Evolutionary conservation across 2,797 vertebrate species (phyloP).

Genomic region (Gastrophryne carolinensis): DNA sequence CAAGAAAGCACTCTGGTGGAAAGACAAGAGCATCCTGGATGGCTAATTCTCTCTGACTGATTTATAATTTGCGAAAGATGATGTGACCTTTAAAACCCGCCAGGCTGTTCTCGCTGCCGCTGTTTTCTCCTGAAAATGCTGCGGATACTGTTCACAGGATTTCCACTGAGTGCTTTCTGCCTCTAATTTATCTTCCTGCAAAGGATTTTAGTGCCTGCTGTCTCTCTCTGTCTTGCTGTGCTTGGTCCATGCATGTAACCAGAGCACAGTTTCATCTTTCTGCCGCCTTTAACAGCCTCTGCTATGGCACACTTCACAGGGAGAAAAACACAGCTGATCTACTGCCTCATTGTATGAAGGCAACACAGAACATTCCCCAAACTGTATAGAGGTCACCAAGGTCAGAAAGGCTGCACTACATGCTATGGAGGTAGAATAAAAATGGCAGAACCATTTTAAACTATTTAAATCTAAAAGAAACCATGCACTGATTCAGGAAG

Average conservation of each 20-base stretch:
- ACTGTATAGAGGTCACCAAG: constrained; percentile 39
- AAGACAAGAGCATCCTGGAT: constrained; percentile 51
- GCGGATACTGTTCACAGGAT: constrained; percentile 48
- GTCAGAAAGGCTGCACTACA: not conserved
- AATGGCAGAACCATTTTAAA: too few species aligned
- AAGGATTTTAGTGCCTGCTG: constrained; percentile 54
- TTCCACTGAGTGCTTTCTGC: constrained; percentile 53
- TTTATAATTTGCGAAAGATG: constrained; percentile 53
- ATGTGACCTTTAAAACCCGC: constrained; percentile 53
- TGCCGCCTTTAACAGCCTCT: constrained; percentile 46
- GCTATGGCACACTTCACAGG: constrained; percentile 33
- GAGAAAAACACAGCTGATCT: constrained; percentile 22
- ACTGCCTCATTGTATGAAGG: constrained; percentile 34
- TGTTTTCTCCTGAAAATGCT: constrained; percentile 51
- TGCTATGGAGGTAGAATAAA: not conserved
- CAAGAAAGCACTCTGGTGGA: constrained; percentile 45
- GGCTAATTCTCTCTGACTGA: constrained; percentile 53
- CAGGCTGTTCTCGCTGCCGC: constrained; percentile 48
- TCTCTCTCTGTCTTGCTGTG: constrained; percentile 50
- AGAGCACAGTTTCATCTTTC: constrained; percentile 46
- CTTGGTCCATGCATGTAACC: constrained; percentile 43
- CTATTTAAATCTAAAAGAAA: too few species aligned
- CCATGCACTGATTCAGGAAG: too few species aligned
- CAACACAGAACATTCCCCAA: constrained; percentile 5
- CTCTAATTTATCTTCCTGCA: constrained; percentile 53